phyloP scores from a whole-genome alignment of 2,113 vertebrate genomes.

The Herpetotheres cachinnans region DNA sequence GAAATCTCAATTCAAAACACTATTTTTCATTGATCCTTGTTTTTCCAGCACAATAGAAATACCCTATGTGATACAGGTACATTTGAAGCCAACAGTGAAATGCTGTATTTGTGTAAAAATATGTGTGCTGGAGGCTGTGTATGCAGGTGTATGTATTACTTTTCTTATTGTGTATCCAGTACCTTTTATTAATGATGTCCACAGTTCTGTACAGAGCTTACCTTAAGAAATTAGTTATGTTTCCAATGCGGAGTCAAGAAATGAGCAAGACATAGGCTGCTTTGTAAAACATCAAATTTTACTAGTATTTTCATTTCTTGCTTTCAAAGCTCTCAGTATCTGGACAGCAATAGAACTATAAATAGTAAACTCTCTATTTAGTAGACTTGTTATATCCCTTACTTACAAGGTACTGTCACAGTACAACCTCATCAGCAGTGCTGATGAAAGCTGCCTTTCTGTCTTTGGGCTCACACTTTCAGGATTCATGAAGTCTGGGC shows the following conservation, averaged over 20 bases:
- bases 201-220: background rate
- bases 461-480: background rate
- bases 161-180: background rate
- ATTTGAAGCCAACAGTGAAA: background rate
- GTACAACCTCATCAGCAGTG: background rate
- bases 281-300: background rate
- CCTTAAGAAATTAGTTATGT: background rate
- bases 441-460: background rate
- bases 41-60: background rate
- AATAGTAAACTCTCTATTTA: background rate
- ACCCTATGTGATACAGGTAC: background rate
- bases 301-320: background rate
- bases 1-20: background rate
- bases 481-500: background rate
- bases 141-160: background rate
- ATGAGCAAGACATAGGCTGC: background rate
- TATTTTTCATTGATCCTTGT: background rate
- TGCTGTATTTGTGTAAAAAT: background rate
- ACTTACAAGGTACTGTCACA: background rate
- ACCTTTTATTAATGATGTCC: background rate
- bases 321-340: background rate
- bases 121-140: background rate
- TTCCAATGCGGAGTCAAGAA: background rate
- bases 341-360: background rate
- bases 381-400: background rate